Conservation (phyloP, 1,140 invertebrate species). For the Eumaeus atala region DNA sequence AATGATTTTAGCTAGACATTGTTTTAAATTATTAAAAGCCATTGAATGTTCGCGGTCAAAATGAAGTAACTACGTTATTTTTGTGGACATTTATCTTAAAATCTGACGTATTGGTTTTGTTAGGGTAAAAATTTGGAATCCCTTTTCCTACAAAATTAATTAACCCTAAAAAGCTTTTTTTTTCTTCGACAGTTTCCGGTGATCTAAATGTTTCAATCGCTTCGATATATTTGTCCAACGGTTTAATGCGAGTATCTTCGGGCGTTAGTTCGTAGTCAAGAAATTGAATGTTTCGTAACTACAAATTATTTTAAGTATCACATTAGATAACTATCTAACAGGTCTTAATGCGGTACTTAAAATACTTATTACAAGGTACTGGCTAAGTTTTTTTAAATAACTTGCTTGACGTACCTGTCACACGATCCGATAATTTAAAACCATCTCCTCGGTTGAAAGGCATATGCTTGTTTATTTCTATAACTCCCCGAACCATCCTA, state of each 20-base stretch:
- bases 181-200: background rate
- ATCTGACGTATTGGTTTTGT: conserved; percentile 15
- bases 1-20: too few relatives aligned
- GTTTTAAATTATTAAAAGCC: conserved; percentile 22
- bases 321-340: too few relatives aligned
- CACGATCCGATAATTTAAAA: too few relatives aligned
- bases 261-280: background rate
- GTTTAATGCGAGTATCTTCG: background rate
- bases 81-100: conserved; percentile 1
- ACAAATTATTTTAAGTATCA: too few relatives aligned
- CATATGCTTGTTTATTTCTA: too few relatives aligned
- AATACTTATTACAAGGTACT: too few relatives aligned
- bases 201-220: background rate
- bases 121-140: conserved; percentile 15
- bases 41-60: conserved; percentile 15
- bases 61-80: conserved; percentile 18
- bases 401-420: too few relatives aligned
- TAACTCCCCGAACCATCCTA: too few relatives aligned
- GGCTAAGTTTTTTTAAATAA: too few relatives aligned
- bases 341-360: too few relatives aligned
- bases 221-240: conserved; percentile 7
- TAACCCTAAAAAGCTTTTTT: conserved; percentile 12
- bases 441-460: too few relatives aligned
- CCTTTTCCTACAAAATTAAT: conserved; percentile 14
- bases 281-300: conserved; percentile 4